Base-by-base conservation (phyloP, 2,888 invertebrate genomes). In the Apamea epomidion region DNA sequence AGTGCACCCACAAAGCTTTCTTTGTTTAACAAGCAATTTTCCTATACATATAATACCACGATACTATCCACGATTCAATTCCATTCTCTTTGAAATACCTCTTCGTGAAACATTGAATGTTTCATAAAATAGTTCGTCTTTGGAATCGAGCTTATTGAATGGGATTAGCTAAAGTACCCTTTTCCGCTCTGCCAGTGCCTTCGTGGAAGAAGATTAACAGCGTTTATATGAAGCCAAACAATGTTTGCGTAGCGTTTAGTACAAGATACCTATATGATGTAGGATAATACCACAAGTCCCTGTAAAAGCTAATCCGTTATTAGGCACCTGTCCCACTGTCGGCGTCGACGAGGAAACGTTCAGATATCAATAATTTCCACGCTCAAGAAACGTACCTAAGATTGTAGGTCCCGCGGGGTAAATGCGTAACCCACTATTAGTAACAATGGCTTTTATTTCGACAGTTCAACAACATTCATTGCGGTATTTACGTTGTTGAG, bases 151-250 rank as follows among this genome's bases (percentile, higher is more conserved):
- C 69, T 74, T 74, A 72, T 77, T 68, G 60, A 82, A 77, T 68
- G 16, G 45, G 82, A 84, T 82, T 74, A 81, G 21, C 48, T 29
- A 48, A 81, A 81, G 73, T 48, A 76, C 65, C 64, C 69, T 67
- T 79, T 85, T 76, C 65, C 54, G 29, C 29, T 62, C 73, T 42
- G 32, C 29, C 62, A 54, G 37, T 21, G n/a, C 42, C 51, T 79
- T 74, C 71, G n/a, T 54, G 32, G 29, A 29, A 74, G 29, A 64
- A 67, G 70, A 77, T 84, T 76, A 86, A 29, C 45, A 60, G 32
- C 58, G 64, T 68, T 74, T 68, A 45, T 72, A 51, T n/a, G 70
- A 85, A 84, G 76, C 73, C 74, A 67, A 45, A 86, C 82, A 82
- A 85, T 75, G 71, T 18, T 16, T 45, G 32, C 37, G 14, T 65